Conservation (phyloP, 2,797 vertebrate genomes). For the Urocyon cinereoargenteus region DNA sequence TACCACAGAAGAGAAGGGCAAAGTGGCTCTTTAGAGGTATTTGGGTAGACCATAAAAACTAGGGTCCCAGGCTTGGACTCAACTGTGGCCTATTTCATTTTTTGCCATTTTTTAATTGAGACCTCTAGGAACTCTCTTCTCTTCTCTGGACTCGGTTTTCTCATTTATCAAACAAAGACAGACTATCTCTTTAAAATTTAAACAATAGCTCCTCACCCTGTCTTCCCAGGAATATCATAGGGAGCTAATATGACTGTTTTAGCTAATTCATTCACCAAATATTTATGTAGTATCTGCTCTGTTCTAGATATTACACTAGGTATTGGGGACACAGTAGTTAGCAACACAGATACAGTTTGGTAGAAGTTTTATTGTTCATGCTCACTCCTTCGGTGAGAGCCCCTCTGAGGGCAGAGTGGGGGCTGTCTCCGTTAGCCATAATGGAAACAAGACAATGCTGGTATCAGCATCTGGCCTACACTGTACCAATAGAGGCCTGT, state of each 20-base stretch:
- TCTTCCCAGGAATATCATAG: slow-evolving; percentile 52
- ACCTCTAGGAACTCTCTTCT: slow-evolving; percentile 50
- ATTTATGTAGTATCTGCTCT: slow-evolving; percentile 32
- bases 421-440: neutral
- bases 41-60: slow-evolving; percentile 39
- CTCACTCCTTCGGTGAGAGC: neutral
- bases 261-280: slow-evolving; percentile 47
- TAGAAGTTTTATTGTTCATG: slow-evolving; percentile 53
- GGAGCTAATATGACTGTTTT: slow-evolving; percentile 2
- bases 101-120: slow-evolving; percentile 59
- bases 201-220: slow-evolving; percentile 15
- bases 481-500: neutral
- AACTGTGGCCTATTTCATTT: slow-evolving; percentile 31
- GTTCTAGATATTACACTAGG: slow-evolving; percentile 4
- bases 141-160: slow-evolving; percentile 48
- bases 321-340: slow-evolving; percentile 23
- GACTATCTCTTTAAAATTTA: slow-evolving; percentile 56
- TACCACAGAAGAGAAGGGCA: slow-evolving; percentile 14
- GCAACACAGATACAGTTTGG: slow-evolving; percentile 27
- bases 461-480: neutral
- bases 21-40: neutral
- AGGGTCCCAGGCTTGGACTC: neutral
- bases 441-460: slow-evolving; percentile 8
- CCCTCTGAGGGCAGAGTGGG: neutral
- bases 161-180: slow-evolving; percentile 60